These are phyloP conservation scores for Brachionus sp. DNA, from an alignment of 1,140 invertebrate species.

Conservation along the genomic window DNA sequence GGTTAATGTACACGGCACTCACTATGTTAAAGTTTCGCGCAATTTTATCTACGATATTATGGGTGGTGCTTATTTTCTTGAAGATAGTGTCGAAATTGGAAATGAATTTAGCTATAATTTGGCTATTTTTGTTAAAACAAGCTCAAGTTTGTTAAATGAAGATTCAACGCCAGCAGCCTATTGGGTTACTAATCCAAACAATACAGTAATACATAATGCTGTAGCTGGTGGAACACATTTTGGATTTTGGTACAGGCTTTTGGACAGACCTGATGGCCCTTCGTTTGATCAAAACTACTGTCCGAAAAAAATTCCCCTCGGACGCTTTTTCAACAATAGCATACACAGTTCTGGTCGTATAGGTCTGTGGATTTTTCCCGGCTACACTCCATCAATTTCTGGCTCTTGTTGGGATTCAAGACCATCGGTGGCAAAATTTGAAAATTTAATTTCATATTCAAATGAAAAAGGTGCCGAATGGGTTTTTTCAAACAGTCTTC, in stretches of 20 bases:
- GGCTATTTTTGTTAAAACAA: conserved; percentile 52
- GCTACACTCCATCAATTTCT: conserved; percentile 49
- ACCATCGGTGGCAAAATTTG: conserved; percentile 44
- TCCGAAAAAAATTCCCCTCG: conserved; percentile 51
- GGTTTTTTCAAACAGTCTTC: conserved; percentile 51
- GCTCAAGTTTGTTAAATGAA: conserved; percentile 57
- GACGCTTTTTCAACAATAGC: conserved; percentile 53
- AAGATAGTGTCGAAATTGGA: conserved; percentile 57
- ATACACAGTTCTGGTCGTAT: conserved; percentile 57
- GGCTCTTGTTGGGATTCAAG: conserved; percentile 31
- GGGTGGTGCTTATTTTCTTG: conserved; percentile 58
- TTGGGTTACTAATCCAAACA: conserved; percentile 56
- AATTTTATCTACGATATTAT: conserved; percentile 51
- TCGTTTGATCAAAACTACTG: conserved; percentile 51
- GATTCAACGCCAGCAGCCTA: conserved; percentile 55
- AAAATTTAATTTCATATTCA: conserved; percentile 46
- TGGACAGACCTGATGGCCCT: conserved; percentile 54
- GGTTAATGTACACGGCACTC: conserved; percentile 54
- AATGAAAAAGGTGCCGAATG: conserved; percentile 50
- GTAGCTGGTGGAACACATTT: conserved; percentile 57
- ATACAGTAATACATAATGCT: conserved; percentile 53
- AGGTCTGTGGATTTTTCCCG: conserved; percentile 56
- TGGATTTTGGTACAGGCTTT: conserved; percentile 56
- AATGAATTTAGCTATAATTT: conserved; percentile 56
- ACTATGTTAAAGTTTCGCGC: conserved; percentile 47